Base-by-base conservation (phyloP, 2,888 invertebrate genomes). In the Leptura quadrifasciata region DNA sequence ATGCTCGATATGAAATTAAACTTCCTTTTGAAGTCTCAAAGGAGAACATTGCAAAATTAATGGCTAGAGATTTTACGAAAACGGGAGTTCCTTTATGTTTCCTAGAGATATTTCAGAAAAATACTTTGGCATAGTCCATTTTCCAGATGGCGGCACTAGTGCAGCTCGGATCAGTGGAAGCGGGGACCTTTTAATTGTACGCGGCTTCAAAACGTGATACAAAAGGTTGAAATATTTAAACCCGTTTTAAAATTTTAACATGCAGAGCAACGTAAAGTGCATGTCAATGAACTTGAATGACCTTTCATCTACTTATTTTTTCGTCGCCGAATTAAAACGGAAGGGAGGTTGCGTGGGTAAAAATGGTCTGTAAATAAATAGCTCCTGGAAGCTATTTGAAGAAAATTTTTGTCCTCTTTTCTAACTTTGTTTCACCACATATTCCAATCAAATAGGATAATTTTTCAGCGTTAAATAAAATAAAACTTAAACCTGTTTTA, bases 1-100 rank as follows among this genome's bases (percentile, higher is more conserved):
- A 69, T 69, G 55, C 31, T 24, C 24, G 55, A 20, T 35, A 55
- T 57, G 55, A 57, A 57, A 69, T 69, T 69, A 57, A 65, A 57
- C 57, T 35, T 31, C 68, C 68, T 35, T 57, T 55, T 55, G 68
- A 68, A 24, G 55, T 55, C 68, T 55, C 27, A 12, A 18, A 68
- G 47, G 31, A 31, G 55, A 21, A 47, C 21, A 47, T 18, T 47
- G 47, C 15, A 47, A 64, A 68, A 68, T 65, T 65, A 65, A 65
- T 65, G 52, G 15, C 20, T 18, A 47, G 15, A 52, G 21, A 65
- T 65, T 52, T 65, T 52, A 15, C 39, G 52, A 52, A 65, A 65
- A 54, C n/a, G n/a, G 54, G 47, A 65, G 52, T 47, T 57, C 21
- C 20, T 18, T 39, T 39, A 15, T 39, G 39, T 39, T 15, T 10